phyloP scores from a whole-genome alignment of 2,888 invertebrate species.

The Endomychus coccineus region DNA sequence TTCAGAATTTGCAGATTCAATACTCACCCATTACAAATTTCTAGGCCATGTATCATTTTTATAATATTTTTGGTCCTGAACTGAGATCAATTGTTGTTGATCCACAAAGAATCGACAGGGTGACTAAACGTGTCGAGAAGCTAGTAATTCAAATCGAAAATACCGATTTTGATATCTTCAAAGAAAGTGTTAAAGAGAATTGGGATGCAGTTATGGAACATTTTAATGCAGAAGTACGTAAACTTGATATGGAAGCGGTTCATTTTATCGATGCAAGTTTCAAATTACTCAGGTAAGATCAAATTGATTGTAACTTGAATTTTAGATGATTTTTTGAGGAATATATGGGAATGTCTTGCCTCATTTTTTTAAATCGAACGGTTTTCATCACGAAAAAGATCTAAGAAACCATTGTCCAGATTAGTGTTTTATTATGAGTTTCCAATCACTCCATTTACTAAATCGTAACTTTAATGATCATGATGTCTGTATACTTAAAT shows the following conservation, averaged over 20 bases:
- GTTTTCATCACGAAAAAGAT: no score
- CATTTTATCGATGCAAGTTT: constrained; percentile 82
- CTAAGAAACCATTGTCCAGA: no score
- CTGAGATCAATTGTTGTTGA: constrained; percentile 81
- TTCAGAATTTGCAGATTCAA: no score
- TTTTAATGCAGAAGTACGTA: constrained; percentile 67
- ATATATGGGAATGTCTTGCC: no score
- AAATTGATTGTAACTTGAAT: no score
- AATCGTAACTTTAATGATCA: no score
- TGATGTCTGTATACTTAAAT: no score
- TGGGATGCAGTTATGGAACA: constrained; percentile 78
- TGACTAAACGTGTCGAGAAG: constrained; percentile 71
- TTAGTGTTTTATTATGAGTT: no score
- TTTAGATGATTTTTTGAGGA: neutral
- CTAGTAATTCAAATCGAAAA: constrained; percentile 67
- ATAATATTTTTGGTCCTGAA: constrained; percentile 70
- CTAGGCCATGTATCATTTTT: constrained; percentile 19
- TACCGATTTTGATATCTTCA: constrained; percentile 78
- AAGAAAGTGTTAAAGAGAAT: constrained; percentile 68
- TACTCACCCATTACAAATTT: no score
- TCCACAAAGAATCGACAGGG: constrained; percentile 77
- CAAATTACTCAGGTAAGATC: constrained; percentile 60
- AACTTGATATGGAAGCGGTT: constrained; percentile 74
- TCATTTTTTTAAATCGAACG: no score
- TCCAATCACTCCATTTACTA: no score